Evolutionary conservation across 2,113 vertebrate genomes (phyloP).

Genomic region (Etheostoma cragini): DNA sequence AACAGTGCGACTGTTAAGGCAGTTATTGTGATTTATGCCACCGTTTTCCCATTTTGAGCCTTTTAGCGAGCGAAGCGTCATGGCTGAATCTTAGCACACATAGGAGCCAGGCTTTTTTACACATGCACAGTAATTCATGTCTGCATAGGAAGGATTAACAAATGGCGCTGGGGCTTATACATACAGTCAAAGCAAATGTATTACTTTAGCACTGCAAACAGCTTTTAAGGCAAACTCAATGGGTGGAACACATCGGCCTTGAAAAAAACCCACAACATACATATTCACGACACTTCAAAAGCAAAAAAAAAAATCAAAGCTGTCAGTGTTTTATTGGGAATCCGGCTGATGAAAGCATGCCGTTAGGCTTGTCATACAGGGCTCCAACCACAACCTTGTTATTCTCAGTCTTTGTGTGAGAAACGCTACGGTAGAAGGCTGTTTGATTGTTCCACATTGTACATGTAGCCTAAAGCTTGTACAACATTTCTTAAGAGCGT

Average conservation of each 20-base stretch:
- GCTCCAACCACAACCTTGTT: constrained; percentile 11
- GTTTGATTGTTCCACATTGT: constrained; percentile 7
- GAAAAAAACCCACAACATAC: background rate
- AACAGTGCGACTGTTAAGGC: constrained; percentile 37
- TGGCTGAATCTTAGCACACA: constrained; percentile 43
- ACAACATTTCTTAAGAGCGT: background rate
- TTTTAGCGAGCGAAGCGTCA: constrained; percentile 42
- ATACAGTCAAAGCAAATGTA: constrained; percentile 12
- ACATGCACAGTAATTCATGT: constrained; percentile 42
- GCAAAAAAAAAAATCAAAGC: background rate
- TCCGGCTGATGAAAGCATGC: constrained; percentile 3
- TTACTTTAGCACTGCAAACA: constrained; percentile 1
- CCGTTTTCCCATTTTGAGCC: constrained; percentile 44
- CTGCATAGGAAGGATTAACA: constrained; percentile 50
- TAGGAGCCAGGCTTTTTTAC: constrained; percentile 56
- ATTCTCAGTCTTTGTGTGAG: constrained; percentile 4
- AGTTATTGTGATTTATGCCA: constrained; percentile 68
- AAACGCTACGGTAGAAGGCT: background rate
- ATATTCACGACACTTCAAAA: constrained; percentile 11
- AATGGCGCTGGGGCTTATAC: constrained; percentile 13
- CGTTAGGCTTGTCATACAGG: background rate
- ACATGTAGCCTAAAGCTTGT: background rate
- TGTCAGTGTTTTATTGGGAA: background rate
- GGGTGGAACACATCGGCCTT: background rate
- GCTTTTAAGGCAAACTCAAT: constrained; percentile 27